Percentiles rank a stretch among this genome's conserved stretches.
phyloP scores from a whole-genome alignment of 2,113 vertebrate species.

The Hypanus sabinus region DNA sequence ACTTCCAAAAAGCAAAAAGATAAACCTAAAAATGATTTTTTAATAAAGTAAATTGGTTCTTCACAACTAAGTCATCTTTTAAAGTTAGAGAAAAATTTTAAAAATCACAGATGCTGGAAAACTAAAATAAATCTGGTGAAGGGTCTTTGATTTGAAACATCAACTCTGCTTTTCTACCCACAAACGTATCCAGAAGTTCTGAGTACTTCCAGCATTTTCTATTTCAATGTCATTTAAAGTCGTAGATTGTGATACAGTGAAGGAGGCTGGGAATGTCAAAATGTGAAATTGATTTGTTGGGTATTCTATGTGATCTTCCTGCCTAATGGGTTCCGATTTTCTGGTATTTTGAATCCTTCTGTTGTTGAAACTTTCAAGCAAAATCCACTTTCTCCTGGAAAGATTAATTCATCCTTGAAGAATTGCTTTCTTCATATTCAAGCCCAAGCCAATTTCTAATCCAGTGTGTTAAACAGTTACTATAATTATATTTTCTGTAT shows the following conservation, averaged over 20 bases:
- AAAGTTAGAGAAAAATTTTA: no score
- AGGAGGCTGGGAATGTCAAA: not conserved
- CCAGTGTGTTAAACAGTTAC: not conserved
- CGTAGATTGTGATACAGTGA: not conserved
- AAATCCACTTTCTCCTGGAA: not conserved
- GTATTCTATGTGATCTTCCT: not conserved
- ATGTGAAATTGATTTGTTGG: not conserved
- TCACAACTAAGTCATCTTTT: not conserved
- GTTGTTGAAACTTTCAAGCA: not conserved
- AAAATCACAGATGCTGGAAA: no score
- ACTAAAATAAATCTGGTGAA: no score
- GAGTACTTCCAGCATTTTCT: no score
- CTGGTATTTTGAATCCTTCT: not conserved
- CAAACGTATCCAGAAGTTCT: no score
- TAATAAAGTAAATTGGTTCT: not conserved
- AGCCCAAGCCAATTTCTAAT: not conserved
- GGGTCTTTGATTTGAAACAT: no score
- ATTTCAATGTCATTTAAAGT: no score
- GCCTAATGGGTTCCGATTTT: not conserved
- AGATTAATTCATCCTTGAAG: not conserved
- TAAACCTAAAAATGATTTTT: not conserved
- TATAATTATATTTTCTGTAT: not conserved
- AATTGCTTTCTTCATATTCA: not conserved
- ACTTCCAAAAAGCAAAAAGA: not conserved
- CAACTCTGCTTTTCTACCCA: no score